Evolutionary conservation across 2,797 vertebrate species (phyloP).

Genomic region (Melanogrammus aeglefinus): DNA sequence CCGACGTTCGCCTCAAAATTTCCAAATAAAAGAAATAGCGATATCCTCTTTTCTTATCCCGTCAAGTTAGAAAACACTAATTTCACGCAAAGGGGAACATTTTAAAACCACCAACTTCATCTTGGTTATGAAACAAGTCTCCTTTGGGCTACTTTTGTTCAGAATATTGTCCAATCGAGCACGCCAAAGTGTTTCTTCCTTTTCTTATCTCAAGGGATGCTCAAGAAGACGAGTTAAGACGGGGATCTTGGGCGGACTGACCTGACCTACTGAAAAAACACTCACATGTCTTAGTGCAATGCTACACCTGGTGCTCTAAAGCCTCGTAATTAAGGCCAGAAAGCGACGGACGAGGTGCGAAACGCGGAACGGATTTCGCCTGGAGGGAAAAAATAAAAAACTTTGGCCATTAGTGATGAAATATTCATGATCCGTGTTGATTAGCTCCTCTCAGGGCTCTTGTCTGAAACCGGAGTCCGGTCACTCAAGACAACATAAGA

Average conservation of each 20-base stretch:
- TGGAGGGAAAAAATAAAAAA: conserved; percentile 31
- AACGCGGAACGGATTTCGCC: conserved; percentile 59
- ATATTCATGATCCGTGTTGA: conserved; percentile 70
- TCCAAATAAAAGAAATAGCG: background rate
- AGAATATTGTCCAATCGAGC: background rate
- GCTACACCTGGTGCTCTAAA: conserved; percentile 44
- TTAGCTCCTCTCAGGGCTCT: conserved; percentile 34
- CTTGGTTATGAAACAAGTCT: background rate
- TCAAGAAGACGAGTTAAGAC: background rate
- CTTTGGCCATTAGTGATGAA: conserved; percentile 55
- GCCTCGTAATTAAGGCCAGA: conserved; percentile 59
- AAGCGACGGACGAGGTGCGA: conserved; percentile 53
- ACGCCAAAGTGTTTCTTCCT: background rate
- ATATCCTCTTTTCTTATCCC: conserved; percentile 30
- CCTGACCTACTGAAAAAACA: background rate
- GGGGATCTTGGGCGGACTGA: background rate
- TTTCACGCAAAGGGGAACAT: background rate
- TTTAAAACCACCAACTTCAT: background rate
- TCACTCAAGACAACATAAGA: conserved; percentile 26
- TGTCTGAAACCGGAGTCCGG: conserved; percentile 58
- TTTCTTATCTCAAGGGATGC: background rate
- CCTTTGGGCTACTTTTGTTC: background rate
- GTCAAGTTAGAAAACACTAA: background rate
- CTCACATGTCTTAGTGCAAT: conserved; percentile 41
- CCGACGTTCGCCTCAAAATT: background rate